Conservation (phyloP, 2,113 vertebrate genomes). For the Galemys pyrenaicus region DNA sequence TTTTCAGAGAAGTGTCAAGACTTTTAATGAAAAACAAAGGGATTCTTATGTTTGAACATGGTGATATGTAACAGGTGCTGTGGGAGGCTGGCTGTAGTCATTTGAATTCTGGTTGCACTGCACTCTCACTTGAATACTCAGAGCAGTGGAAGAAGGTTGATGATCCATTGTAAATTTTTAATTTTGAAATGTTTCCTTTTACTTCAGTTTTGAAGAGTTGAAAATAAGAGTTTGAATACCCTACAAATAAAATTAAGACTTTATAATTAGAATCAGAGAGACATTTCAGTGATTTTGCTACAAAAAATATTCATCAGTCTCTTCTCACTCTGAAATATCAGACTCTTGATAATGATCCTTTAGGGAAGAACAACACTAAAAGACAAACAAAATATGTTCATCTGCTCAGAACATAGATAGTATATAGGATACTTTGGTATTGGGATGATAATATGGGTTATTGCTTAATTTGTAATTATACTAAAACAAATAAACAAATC, state of each 20-base stretch:
- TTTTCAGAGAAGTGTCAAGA: not conserved
- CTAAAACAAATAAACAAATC: not conserved
- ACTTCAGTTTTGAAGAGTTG: not conserved
- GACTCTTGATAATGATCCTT: not conserved
- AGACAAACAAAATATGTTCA: not conserved
- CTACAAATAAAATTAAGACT: not conserved
- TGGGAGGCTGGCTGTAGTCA: not conserved
- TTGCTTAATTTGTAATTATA: not conserved
- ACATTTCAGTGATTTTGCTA: not conserved
- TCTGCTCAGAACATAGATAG: not conserved
- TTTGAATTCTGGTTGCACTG: not conserved
- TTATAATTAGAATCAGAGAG: not conserved
- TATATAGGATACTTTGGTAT: no score
- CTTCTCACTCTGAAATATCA: not conserved
- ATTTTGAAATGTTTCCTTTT: not conserved
- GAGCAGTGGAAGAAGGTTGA: not conserved
- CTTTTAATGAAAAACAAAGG: not conserved
- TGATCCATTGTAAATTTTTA: not conserved
- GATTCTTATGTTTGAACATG: not conserved
- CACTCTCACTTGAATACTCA: not conserved
- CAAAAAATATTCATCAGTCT: not conserved
- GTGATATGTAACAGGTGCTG: not conserved
- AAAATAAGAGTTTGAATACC: not conserved
- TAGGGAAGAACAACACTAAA: not conserved
- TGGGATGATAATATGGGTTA: not conserved